Percentiles rank a stretch among this genome's conserved stretches.
These are phyloP conservation scores for Mamestra configurata DNA, from an alignment of 1,140 invertebrate species.

Conservation along the genomic window DNA sequence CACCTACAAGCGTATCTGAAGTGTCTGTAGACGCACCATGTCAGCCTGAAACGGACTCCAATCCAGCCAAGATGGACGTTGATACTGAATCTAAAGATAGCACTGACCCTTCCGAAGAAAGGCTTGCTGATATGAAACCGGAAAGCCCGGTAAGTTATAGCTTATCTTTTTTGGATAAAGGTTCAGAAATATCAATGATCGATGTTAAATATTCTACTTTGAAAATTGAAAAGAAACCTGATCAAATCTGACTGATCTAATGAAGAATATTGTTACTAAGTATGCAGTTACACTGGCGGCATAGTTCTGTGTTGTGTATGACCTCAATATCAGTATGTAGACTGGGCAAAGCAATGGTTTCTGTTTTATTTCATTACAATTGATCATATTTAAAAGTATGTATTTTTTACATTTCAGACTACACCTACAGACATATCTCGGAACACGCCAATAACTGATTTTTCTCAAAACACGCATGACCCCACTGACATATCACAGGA, in stretches of 20 bases:
- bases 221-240: too few relatives aligned
- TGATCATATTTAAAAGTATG: too few relatives aligned
- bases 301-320: neutral
- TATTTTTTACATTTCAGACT: constrained; percentile 56
- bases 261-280: too few relatives aligned
- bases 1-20: constrained; percentile 73
- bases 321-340: neutral
- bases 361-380: neutral
- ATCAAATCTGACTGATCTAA: too few relatives aligned
- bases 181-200: too few relatives aligned
- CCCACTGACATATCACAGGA: constrained; percentile 56
- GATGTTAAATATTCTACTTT: too few relatives aligned
- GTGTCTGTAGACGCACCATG: constrained; percentile 65
- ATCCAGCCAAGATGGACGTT: constrained; percentile 66
- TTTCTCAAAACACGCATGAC: constrained; percentile 46
- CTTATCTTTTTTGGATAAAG: too few relatives aligned
- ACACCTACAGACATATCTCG: constrained; percentile 52
- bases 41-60: constrained; percentile 47
- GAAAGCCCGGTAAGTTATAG: constrained; percentile 54
- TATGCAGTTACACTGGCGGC: too few relatives aligned
- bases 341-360: too few relatives aligned
- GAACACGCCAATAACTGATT: neutral
- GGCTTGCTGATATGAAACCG: constrained; percentile 50
- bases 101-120: constrained; percentile 53
- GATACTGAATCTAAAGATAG: constrained; percentile 57